These are phyloP conservation scores for Odontomyia ornata DNA, from an alignment of 2,888 invertebrate species.

Conservation along the genomic window DNA sequence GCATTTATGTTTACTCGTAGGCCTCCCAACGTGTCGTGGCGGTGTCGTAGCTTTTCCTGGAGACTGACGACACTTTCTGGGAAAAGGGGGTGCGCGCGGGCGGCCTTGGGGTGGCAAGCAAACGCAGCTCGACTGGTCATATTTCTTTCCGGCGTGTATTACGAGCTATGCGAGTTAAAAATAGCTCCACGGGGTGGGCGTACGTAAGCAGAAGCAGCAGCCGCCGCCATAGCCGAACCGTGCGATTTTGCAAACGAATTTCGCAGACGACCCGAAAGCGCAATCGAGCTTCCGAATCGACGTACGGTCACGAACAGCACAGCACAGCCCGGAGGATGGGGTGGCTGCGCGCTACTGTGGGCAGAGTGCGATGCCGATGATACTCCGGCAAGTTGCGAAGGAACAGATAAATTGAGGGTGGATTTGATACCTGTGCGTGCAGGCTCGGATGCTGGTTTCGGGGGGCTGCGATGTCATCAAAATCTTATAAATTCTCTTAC, in stretches of 20 bases:
- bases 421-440: constrained; percentile 32
- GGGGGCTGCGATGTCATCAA: constrained; percentile 10
- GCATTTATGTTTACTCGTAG: constrained; percentile 21
- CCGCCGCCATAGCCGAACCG: not conserved
- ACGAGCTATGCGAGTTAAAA: constrained; percentile 35
- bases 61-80: constrained; percentile 11
- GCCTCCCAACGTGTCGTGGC: constrained; percentile 21
- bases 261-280: constrained; percentile 22
- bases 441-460: not conserved
- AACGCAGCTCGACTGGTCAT: constrained; percentile 27
- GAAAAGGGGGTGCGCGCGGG: not conserved
- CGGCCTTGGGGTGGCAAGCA: not conserved
- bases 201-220: constrained; percentile 16
- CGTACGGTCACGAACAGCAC: not conserved
- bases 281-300: constrained; percentile 9
- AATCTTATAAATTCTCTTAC: constrained; percentile 32
- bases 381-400: not conserved
- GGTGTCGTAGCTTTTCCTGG: constrained; percentile 25
- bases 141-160: constrained; percentile 37
- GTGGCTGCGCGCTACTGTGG: too few species aligned
- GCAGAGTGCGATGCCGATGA: not conserved
- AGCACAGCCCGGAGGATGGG: too few species aligned
- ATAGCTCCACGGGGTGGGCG: constrained; percentile 40
- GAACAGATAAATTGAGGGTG: constrained; percentile 9
- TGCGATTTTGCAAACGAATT: constrained; percentile 36